Percentiles rank a stretch among this genome's conserved stretches.
phyloP scores from a whole-genome alignment of 2,888 invertebrate species.

The Patella caerulea region DNA sequence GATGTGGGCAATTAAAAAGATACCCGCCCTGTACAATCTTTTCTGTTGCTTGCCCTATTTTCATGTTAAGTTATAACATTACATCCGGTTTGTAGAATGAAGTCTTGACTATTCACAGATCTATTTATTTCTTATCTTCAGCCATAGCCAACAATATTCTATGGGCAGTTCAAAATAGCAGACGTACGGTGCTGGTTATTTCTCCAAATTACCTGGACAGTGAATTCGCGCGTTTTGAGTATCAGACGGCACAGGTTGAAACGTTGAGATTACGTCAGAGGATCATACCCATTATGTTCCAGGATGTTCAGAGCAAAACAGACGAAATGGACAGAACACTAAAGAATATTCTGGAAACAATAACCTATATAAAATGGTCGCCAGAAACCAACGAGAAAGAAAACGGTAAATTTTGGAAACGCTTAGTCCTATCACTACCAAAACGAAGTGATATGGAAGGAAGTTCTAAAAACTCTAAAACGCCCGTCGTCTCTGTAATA shows the following conservation, averaged over 20 bases:
- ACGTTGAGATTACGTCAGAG: constrained; percentile 56
- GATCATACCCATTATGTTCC: constrained; percentile 56
- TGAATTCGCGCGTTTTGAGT: constrained; percentile 59
- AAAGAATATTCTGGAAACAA: constrained; percentile 47
- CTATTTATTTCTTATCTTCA: constrained; percentile 27
- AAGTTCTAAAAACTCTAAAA: no score
- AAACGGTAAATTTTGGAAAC: constrained; percentile 53
- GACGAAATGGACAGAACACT: constrained; percentile 50
- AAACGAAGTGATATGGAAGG: constrained; percentile 41
- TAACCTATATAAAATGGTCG: constrained; percentile 58
- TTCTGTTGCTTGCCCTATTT: no score
- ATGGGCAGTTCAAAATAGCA: constrained; percentile 54
- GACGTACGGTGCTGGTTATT: constrained; percentile 56
- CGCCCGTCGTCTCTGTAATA: no score
- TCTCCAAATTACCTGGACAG: constrained; percentile 54
- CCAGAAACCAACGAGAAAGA: constrained; percentile 30
- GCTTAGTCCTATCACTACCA: constrained; percentile 52
- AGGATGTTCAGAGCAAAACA: constrained; percentile 42
- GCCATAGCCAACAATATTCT: constrained; percentile 62
- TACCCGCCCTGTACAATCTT: no score
- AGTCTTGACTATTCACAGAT: no score
- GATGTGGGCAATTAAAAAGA: no score
- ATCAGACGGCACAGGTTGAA: constrained; percentile 60
- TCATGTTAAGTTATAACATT: no score
- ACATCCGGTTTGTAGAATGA: no score